Conservation (phyloP, 92 coral and sea anemone species). For the Zoanthus solanderi region DNA sequence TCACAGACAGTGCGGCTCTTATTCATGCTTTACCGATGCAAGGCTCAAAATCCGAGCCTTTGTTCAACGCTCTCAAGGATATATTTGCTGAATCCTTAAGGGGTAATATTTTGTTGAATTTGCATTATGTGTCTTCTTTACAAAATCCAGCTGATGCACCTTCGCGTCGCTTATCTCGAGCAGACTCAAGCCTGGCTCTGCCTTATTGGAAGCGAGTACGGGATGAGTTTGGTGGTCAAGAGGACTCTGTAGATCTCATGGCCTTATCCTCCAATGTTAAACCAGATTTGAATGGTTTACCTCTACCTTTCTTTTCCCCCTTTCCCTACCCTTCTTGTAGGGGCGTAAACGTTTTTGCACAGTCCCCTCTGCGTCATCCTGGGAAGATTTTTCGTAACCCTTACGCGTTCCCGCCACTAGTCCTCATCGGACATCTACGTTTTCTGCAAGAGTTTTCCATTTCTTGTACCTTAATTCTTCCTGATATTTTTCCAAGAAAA, state of each 20-base stretch:
- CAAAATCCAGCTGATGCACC: slow-evolving; percentile 60
- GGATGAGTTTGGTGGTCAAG: slow-evolving; percentile 46
- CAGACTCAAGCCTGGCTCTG: slow-evolving; percentile 48
- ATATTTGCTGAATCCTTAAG: slow-evolving; percentile 3
- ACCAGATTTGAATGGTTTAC: neutral
- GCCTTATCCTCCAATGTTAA: slow-evolving; percentile 50
- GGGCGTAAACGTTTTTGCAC: slow-evolving; percentile 62
- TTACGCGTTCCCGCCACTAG: neutral
- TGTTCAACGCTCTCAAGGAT: slow-evolving; percentile 47
- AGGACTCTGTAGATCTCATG: slow-evolving; percentile 57
- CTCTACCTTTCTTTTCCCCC: slow-evolving; percentile 52
- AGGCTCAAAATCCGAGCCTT: slow-evolving; percentile 35
- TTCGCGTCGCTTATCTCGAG: slow-evolving; percentile 47
- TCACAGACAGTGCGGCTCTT: slow-evolving; percentile 43
- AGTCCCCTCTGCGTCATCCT: neutral
- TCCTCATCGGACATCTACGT: neutral
- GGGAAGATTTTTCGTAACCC: slow-evolving; percentile 47
- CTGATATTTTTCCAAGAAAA: neutral
- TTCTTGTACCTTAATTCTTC: neutral
- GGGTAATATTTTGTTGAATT: slow-evolving; percentile 36
- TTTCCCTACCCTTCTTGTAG: neutral
- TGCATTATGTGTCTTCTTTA: slow-evolving; percentile 32
- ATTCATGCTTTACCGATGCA: slow-evolving; percentile 31
- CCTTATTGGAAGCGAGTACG: slow-evolving; percentile 45
- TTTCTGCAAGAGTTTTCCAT: neutral